phyloP scores from a whole-genome alignment of 2,888 invertebrate species.

The Drosophila differens region DNA sequence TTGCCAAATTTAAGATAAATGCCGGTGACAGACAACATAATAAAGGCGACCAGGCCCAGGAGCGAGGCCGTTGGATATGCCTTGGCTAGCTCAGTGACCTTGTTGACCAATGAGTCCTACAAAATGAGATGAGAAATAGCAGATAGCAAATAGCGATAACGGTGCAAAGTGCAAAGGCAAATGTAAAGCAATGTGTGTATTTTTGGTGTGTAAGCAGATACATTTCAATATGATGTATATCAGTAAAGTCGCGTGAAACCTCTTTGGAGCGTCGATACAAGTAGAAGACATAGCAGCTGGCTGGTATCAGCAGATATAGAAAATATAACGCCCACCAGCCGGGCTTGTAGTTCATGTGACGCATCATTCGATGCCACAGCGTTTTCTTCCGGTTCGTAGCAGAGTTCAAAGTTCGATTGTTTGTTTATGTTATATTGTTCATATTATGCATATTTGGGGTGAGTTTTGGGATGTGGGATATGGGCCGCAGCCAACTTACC shows the following conservation, averaged over 20 bases:
- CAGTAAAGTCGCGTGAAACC: slow-evolving; percentile 86
- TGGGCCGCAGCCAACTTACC: slow-evolving; percentile 87
- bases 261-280: slow-evolving; percentile 88
- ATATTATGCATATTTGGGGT: background rate
- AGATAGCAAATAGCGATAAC: slow-evolving; percentile 54
- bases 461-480: background rate
- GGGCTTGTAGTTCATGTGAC: slow-evolving; percentile 91
- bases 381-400: slow-evolving; percentile 86
- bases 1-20: slow-evolving; percentile 68
- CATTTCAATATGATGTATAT: background rate
- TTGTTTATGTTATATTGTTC: slow-evolving; percentile 11
- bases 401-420: slow-evolving; percentile 29
- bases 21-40: slow-evolving; percentile 91
- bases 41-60: slow-evolving; percentile 91
- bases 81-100: slow-evolving; percentile 91
- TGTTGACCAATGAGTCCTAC: slow-evolving; percentile 92
- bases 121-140: slow-evolving; percentile 65
- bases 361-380: slow-evolving; percentile 91
- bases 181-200: slow-evolving; percentile 12
- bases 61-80: slow-evolving; percentile 97
- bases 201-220: slow-evolving; percentile 22
- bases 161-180: slow-evolving; percentile 57
- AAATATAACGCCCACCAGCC: slow-evolving; percentile 93
- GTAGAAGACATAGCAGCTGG: slow-evolving; percentile 89
- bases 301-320: slow-evolving; percentile 90